Evolutionary conservation across 2,797 vertebrate species (phyloP).

Genomic region (Clarias fuscus): DNA sequence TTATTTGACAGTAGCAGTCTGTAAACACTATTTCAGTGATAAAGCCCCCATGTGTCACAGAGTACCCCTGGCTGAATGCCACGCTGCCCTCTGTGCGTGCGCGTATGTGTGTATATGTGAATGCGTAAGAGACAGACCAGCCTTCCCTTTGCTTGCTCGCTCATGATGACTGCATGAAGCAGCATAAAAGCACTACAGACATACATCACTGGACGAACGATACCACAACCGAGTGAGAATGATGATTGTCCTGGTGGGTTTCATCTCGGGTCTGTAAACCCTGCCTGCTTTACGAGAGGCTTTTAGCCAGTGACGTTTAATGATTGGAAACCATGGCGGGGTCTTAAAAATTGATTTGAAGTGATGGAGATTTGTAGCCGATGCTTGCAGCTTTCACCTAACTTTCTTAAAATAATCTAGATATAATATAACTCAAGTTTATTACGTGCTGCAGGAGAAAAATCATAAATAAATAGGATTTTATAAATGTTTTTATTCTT

Average conservation of each 20-base stretch:
- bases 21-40: slow-evolving; percentile 29
- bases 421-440: not conserved
- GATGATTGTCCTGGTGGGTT: slow-evolving; percentile 24
- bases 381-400: slow-evolving; percentile 13
- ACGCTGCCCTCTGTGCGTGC: slow-evolving; percentile 35
- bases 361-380: slow-evolving; percentile 1
- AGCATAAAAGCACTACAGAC: not conserved
- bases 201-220: not conserved
- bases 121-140: slow-evolving; percentile 15
- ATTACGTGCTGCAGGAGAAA: not conserved
- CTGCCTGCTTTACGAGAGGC: slow-evolving; percentile 35
- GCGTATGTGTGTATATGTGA: slow-evolving; percentile 13
- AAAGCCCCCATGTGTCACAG: slow-evolving; percentile 14
- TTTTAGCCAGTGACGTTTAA: slow-evolving; percentile 44
- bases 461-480: not conserved
- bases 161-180: slow-evolving; percentile 24
- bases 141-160: slow-evolving; percentile 43
- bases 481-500: not conserved
- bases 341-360: slow-evolving; percentile 51
- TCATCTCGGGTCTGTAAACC: slow-evolving; percentile 30
- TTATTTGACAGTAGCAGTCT: slow-evolving; percentile 46
- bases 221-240: slow-evolving; percentile 14
- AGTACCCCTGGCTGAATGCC: slow-evolving; percentile 42
- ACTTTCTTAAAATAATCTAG: slow-evolving; percentile 8
- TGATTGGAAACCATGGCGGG: slow-evolving; percentile 21